Evolutionary conservation across 2,797 vertebrate genomes (phyloP), one percentile per base, ranked within the genome.

Genomic region (Decapterus maruadsi): DNA sequence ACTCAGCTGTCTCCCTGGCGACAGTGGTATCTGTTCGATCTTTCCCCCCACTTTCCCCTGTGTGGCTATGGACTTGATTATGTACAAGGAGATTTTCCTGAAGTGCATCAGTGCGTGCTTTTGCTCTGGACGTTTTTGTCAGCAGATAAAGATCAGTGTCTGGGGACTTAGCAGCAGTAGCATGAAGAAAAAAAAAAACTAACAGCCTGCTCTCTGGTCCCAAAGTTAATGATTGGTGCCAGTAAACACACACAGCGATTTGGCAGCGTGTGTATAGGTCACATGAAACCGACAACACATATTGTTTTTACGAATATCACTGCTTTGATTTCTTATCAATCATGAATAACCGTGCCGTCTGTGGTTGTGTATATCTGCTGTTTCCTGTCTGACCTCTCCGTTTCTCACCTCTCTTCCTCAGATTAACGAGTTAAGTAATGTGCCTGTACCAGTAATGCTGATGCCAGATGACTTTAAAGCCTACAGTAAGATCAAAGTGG

Each of bases 391-490:
- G 55, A 84, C 19, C 45, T 78, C 62, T 57, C 61, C 46, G 12
- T 56, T 22, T 78, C 61, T 75, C 73, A 50, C 64, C 31, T 84
- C 53, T 87, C 63, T 87, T 75, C 88, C 90, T 20, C 91, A 98
- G 97, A 96, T 98, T 94, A 98, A 98, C 1, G 97, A 98, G 88
- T 93, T 98, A 92, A 96, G 96, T 95, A 98, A 97, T 54, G 97
- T 98, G 85, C 97, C 97, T 12, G 96, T 98, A 83, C 97, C 97
- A 3, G 97, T 98, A 86, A 98, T 98, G 97, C 85, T 98, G 67
- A 98, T 98, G 97, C 97, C 97, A 4, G 97, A 98, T 70, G 97
- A 98, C 94, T 98, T 98, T 91, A 98, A 98, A 95, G 97, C 97
- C 89, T 98, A 97, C 95, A 98, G 97, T 88, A 98, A 98, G 95